These are phyloP conservation scores for Pavo muticus DNA, from an alignment of 2,113 vertebrate species.

Conservation along the genomic window DNA sequence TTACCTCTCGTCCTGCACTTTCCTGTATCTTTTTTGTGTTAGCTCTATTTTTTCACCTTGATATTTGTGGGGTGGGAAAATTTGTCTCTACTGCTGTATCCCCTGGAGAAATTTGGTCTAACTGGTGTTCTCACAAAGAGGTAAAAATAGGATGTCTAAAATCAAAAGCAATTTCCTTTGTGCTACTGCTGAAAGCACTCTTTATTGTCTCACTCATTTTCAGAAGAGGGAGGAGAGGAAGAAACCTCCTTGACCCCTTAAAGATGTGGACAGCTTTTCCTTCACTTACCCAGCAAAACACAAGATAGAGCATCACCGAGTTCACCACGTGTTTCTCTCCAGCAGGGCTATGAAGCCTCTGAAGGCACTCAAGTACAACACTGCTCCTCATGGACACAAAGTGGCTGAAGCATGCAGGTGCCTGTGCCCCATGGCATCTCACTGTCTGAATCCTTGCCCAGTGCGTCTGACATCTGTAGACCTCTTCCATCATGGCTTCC, in stretches of 20 bases:
- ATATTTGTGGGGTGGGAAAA: background rate
- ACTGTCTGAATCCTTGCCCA: rapidly evolving
- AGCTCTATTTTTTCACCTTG: background rate
- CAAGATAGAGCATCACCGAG: background rate
- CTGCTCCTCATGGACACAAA: background rate
- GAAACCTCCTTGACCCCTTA: background rate
- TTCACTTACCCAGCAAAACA: background rate
- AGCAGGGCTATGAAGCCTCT: background rate
- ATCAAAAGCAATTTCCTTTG: background rate
- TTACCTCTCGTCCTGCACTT: background rate
- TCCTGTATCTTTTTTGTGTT: background rate
- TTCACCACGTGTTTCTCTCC: background rate
- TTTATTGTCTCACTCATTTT: background rate
- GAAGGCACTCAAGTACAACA: background rate
- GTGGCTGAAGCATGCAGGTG: background rate
- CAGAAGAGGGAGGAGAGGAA: background rate
- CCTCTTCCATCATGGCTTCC: background rate
- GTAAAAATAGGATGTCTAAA: background rate
- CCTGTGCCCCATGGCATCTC: background rate
- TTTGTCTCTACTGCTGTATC: background rate
- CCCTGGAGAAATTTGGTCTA: background rate
- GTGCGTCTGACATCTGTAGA: background rate
- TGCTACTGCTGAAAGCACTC: background rate
- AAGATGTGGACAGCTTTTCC: background rate
- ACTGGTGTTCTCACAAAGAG: background rate